Conservation (phyloP, 2,797 vertebrate species). For the Austrolebias charrua region DNA sequence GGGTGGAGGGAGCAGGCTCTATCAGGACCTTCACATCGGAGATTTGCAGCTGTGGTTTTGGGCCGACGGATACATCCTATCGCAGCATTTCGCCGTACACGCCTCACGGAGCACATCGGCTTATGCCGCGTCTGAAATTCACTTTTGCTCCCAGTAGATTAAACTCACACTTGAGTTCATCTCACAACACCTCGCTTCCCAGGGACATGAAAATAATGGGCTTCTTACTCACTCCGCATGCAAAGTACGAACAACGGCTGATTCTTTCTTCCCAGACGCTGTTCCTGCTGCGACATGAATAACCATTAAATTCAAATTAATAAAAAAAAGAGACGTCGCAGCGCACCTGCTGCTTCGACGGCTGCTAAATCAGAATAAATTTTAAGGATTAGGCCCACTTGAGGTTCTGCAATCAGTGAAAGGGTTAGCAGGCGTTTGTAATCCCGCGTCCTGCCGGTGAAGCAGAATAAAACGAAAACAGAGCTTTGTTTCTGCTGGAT, state of each 20-base stretch:
- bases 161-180: slow-evolving; percentile 67
- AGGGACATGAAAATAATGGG: slow-evolving; percentile 44
- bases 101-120: slow-evolving; percentile 57
- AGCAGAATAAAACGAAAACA: background rate
- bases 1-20: background rate
- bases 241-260: slow-evolving; percentile 33
- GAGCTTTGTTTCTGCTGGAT: background rate
- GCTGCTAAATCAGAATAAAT: slow-evolving; percentile 36
- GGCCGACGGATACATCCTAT: slow-evolving; percentile 41
- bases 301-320: slow-evolving; percentile 14
- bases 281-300: slow-evolving; percentile 40
- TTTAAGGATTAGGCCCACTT: slow-evolving; percentile 24
- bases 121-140: slow-evolving; percentile 58
- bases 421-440: slow-evolving; percentile 29
- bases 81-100: slow-evolving; percentile 23
- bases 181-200: slow-evolving; percentile 53
- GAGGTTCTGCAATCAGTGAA: slow-evolving; percentile 22
- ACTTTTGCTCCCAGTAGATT: slow-evolving; percentile 67
- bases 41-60: slow-evolving; percentile 30
- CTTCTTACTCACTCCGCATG: slow-evolving; percentile 42
- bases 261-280: slow-evolving; percentile 8
- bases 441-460: slow-evolving; percentile 10
- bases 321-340: background rate
- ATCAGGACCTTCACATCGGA: slow-evolving; percentile 40
- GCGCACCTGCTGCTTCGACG: slow-evolving; percentile 15